A percentile compares a stretch with the other conserved stretches of the same genome.
Conservation (phyloP, 2,888 invertebrate species). For the Nemoura dubitans region DNA sequence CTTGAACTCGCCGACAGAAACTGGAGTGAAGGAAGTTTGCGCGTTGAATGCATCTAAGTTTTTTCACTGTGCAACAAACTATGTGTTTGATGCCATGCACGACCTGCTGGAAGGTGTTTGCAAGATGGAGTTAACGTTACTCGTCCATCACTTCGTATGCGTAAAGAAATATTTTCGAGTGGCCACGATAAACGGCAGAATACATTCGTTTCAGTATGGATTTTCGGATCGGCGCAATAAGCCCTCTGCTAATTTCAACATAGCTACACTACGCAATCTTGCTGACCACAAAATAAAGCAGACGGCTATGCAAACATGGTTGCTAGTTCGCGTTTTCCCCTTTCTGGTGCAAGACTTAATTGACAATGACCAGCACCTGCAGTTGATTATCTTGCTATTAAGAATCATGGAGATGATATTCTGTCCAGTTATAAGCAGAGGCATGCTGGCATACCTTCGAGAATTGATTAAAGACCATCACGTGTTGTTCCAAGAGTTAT, state of each 20-base stretch:
- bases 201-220: not conserved
- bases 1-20: conserved; percentile 18
- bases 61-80: conserved; percentile 44
- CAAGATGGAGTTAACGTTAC: conserved; percentile 49
- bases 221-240: conserved; percentile 9
- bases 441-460: too few species aligned
- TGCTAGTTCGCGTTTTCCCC: conserved; percentile 10
- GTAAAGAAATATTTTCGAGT: too few species aligned
- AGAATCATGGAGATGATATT: too few species aligned
- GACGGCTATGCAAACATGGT: conserved; percentile 22
- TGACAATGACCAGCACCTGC: not conserved
- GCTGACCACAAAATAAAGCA: conserved; percentile 5
- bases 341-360: not conserved
- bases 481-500: too few species aligned
- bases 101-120: conserved; percentile 49
- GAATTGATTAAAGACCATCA: too few species aligned
- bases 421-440: too few species aligned
- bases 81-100: conserved; percentile 47
- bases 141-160: not conserved
- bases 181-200: not conserved
- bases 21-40: conserved; percentile 46
- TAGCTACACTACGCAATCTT: not conserved
- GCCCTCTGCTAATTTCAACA: conserved; percentile 7
- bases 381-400: too few species aligned
- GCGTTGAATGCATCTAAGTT: conserved; percentile 42